phyloP scores from a whole-genome alignment of 2,888 invertebrate genomes.

The Melieria picta region DNA sequence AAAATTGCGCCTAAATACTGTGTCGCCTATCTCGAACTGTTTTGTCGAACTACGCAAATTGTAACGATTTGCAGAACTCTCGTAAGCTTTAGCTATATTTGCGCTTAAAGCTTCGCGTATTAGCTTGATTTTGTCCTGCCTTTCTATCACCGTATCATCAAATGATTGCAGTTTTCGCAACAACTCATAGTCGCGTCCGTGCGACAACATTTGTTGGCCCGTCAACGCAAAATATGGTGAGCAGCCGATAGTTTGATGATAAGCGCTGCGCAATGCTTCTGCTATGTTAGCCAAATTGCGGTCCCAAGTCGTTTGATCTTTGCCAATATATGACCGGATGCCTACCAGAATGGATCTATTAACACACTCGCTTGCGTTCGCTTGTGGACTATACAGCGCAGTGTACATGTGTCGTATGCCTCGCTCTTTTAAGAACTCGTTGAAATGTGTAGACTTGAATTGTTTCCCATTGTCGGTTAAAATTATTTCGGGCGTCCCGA shows the following conservation, averaged over 20 bases:
- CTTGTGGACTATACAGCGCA: slow-evolving; percentile 52
- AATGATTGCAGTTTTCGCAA: background rate
- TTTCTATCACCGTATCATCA: background rate
- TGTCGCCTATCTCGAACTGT: slow-evolving; percentile 1
- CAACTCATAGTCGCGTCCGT: slow-evolving; percentile 9
- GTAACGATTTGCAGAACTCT: slow-evolving; percentile 10
- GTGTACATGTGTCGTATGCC: slow-evolving; percentile 38
- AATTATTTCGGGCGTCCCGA: slow-evolving; percentile 34
- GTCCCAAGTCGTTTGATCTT: slow-evolving; percentile 34
- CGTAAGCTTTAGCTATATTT: slow-evolving; percentile 7
- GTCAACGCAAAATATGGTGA: slow-evolving; percentile 28
- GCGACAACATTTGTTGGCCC: slow-evolving; percentile 27
- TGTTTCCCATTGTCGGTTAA: slow-evolving; percentile 49
- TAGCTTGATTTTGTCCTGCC: slow-evolving; percentile 6
- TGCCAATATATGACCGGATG: slow-evolving; percentile 39
- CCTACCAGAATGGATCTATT: slow-evolving; percentile 53
- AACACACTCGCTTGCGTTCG: slow-evolving; percentile 53
- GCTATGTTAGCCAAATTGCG: slow-evolving; percentile 15
- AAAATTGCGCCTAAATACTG: slow-evolving; percentile 9
- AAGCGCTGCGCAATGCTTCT: slow-evolving; percentile 22
- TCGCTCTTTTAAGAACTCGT: slow-evolving; percentile 31
- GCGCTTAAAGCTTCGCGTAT: background rate
- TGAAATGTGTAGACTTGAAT: slow-evolving; percentile 39
- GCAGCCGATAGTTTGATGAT: slow-evolving; percentile 23
- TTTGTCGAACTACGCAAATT: background rate